Percentiles rank a stretch among this genome's conserved stretches.
Conservation (phyloP, 1,140 invertebrate species). For the Cardiocondyla obscurior region DNA sequence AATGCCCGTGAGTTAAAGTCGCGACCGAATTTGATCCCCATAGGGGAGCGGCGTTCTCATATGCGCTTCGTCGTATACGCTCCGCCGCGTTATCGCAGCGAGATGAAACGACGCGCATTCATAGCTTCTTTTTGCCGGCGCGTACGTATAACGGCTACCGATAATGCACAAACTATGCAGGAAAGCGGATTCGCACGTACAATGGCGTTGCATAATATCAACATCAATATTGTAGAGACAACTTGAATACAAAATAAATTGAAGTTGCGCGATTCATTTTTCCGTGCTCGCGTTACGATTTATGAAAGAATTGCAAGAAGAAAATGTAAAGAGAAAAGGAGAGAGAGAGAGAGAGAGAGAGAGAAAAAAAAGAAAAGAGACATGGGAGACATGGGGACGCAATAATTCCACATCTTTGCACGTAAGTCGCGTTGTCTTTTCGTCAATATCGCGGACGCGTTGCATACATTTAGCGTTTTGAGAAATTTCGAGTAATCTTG, state of each 20-base stretch:
- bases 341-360: no score
- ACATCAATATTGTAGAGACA: slow-evolving; percentile 32
- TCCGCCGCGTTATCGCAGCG: background rate
- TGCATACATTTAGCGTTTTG: background rate
- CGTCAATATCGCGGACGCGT: background rate
- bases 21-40: slow-evolving; percentile 21
- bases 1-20: slow-evolving; percentile 16
- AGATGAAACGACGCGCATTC: slow-evolving; percentile 2
- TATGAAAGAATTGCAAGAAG: slow-evolving; percentile 8
- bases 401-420: slow-evolving; percentile 13
- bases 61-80: background rate
- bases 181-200: slow-evolving; percentile 13
- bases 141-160: slow-evolving; percentile 2
- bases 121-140: background rate
- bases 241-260: slow-evolving; percentile 40
- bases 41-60: background rate
- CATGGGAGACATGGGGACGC: background rate
- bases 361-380: no score
- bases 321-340: background rate
- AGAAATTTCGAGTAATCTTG: slow-evolving; percentile 2
- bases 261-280: slow-evolving; percentile 26
- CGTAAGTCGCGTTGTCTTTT: background rate
- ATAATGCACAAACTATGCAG: slow-evolving; percentile 33
- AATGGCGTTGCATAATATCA: slow-evolving; percentile 25
- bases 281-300: background rate